A percentile compares a stretch with the other conserved stretches of the same genome.
These are phyloP conservation scores for Platalea minor DNA, from an alignment of 2,797 vertebrate genomes.

Conservation along the genomic window DNA sequence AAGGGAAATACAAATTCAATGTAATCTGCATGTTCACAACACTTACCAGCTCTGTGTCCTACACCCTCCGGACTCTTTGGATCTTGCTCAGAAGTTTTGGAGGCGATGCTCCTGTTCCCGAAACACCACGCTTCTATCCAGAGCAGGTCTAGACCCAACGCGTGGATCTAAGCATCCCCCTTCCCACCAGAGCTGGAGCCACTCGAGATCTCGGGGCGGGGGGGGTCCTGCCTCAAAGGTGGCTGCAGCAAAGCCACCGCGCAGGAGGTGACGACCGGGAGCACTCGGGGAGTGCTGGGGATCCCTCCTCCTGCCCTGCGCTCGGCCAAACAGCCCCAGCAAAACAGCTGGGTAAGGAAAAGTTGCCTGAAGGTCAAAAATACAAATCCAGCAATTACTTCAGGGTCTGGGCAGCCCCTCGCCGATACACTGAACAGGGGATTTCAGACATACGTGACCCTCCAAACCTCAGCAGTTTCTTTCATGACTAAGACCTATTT, in stretches of 20 bases:
- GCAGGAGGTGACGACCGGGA: neutral
- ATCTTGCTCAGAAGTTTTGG: neutral
- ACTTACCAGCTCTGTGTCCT: neutral
- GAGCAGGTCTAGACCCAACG: neutral
- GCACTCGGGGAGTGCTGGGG: neutral
- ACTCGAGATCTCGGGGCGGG: fast-evolving
- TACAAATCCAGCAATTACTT: neutral
- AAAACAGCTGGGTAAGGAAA: neutral
- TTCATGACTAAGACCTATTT: neutral
- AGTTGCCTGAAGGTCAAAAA: neutral
- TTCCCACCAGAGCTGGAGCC: neutral
- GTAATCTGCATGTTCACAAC: neutral
- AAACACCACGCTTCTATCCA: neutral
- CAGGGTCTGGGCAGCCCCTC: neutral
- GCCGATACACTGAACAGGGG: fast-evolving
- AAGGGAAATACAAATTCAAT: neutral
- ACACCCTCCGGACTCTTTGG: neutral
- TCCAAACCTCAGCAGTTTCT: neutral
- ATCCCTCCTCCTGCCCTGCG: neutral
- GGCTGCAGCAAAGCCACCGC: neutral
- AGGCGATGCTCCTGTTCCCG: neutral
- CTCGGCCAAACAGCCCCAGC: neutral
- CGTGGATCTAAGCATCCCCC: neutral
- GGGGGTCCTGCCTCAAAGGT: neutral
- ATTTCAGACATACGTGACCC: neutral